Base-by-base conservation (phyloP, 2,888 invertebrate genomes). In the Agrochola lota region DNA sequence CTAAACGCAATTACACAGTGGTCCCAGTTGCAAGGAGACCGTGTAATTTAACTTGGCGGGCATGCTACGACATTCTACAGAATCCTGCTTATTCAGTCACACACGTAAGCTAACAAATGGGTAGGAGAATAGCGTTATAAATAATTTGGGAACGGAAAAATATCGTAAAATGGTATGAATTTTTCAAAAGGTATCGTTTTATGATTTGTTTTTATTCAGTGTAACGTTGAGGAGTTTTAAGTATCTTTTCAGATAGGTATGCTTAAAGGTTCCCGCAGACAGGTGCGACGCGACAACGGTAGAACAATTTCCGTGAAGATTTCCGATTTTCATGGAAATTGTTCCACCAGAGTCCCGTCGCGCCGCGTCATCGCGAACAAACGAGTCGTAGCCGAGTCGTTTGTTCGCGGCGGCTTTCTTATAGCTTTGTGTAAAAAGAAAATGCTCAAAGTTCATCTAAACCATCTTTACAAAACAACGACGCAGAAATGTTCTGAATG, bases 1-100 rank as follows among this genome's bases (percentile, higher is more conserved):
- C 81, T 87, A 88, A 88, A 89, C 79, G 85, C 87, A 89, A 91
- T 91, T 89, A 87, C 85, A 85, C 88, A 85, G 84, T 75, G 81
- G 85, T 77, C 78, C 83, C 85, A 85, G 87, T 83, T 84, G 87
- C 87, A 84, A 55, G 74, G 62, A 76, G 83, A 78, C 75, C 66
- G 68, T 80, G 74, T 88, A 89, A 89, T 89, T 88, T 81, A 87
- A 77, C 88, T 74, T 59, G 74, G 69, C 72, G 70, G 57, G 69
- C 64, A 71, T 57, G 73, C 77, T 64, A 62, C 74, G 71, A 77
- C 72, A 79, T 82, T 82, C 71, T 70, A 63, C 66, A 49, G 74
- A 82, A 83, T 83, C 70, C 59, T 59, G 69, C 71, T 78, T 82
- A 70, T 72, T 85, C 74, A 66, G 83, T 74, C 64, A 66, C 71